phyloP scores from a whole-genome alignment of 2,888 invertebrate genomes.

The Aplocera efformata region DNA sequence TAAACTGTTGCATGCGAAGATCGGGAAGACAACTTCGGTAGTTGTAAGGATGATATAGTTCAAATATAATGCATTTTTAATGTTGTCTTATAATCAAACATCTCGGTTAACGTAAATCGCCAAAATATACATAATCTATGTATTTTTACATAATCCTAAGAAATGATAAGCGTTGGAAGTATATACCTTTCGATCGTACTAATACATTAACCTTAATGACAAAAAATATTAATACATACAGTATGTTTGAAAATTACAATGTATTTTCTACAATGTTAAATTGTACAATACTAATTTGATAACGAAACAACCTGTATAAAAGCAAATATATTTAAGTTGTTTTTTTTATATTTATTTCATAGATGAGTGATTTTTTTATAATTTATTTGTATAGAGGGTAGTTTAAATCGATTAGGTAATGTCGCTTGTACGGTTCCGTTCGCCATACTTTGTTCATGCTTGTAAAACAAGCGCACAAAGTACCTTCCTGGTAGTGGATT shows the following conservation, averaged over 20 bases:
- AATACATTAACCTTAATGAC: too few species aligned
- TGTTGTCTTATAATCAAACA: constrained; percentile 4
- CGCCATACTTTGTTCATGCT: constrained; percentile 60
- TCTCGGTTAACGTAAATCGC: constrained; percentile 8
- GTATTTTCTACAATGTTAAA: too few species aligned
- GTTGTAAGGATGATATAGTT: constrained; percentile 12
- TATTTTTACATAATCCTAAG: constrained; percentile 6
- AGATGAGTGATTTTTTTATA: constrained; percentile 68
- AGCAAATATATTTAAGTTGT: constrained; percentile 51
- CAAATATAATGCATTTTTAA: constrained; percentile 17
- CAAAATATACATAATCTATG: constrained; percentile 14
- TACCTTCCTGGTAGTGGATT: constrained; percentile 58
- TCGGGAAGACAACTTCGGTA: constrained; percentile 3
- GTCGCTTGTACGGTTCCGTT: constrained; percentile 34
- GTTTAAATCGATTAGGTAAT: constrained; percentile 35
- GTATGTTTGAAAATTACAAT: too few species aligned
- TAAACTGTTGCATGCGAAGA: constrained; percentile 5
- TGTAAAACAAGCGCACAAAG: constrained; percentile 75
- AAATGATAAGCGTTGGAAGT: not conserved
- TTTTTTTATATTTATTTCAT: constrained; percentile 75
- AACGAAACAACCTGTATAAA: constrained; percentile 40
- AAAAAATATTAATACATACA: too few species aligned
- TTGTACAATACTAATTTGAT: constrained; percentile 7
- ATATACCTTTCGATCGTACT: too few species aligned
- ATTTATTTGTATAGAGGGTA: constrained; percentile 71